Evolutionary conservation across 2,888 invertebrate genomes (phyloP).

Genomic region (Nomada fabriciana): DNA sequence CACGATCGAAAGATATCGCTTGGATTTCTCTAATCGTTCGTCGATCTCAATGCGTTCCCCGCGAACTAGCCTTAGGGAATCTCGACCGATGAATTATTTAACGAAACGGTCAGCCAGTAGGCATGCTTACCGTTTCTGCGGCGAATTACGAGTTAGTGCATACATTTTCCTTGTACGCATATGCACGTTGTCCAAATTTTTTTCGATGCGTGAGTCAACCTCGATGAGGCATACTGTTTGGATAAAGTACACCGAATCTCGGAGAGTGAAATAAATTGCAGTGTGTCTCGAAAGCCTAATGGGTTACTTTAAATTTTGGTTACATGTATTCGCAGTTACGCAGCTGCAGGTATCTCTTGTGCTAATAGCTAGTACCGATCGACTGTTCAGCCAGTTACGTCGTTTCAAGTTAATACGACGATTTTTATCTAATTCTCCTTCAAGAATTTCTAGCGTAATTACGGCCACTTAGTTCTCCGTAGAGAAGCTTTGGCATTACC

Average conservation of each 20-base stretch:
- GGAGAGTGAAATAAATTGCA: no score
- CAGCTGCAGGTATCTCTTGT: conserved; percentile 50
- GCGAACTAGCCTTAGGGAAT: neutral
- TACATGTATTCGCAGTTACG: neutral
- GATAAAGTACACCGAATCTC: neutral
- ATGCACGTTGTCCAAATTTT: neutral
- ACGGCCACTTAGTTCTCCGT: neutral
- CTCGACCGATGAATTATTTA: conserved; percentile 3
- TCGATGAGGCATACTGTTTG: no score
- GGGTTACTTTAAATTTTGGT: conserved; percentile 6
- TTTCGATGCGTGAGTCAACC: no score
- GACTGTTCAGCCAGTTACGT: neutral
- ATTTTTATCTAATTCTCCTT: conserved; percentile 53
- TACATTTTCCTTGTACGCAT: no score
- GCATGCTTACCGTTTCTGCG: neutral
- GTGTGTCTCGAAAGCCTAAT: conserved; percentile 8
- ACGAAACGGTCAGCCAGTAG: neutral
- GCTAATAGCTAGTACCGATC: conserved; percentile 52
- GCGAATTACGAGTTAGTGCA: no score
- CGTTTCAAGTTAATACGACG: conserved; percentile 41
- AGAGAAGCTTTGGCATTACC: neutral
- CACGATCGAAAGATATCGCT: conserved; percentile 70
- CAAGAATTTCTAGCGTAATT: conserved; percentile 15
- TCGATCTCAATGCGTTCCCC: conserved; percentile 58
- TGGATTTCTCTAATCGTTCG: conserved; percentile 72